These are phyloP conservation scores for Acanthurus lineatus DNA, from an alignment of 2,797 vertebrate genomes.

Conservation along the genomic window DNA sequence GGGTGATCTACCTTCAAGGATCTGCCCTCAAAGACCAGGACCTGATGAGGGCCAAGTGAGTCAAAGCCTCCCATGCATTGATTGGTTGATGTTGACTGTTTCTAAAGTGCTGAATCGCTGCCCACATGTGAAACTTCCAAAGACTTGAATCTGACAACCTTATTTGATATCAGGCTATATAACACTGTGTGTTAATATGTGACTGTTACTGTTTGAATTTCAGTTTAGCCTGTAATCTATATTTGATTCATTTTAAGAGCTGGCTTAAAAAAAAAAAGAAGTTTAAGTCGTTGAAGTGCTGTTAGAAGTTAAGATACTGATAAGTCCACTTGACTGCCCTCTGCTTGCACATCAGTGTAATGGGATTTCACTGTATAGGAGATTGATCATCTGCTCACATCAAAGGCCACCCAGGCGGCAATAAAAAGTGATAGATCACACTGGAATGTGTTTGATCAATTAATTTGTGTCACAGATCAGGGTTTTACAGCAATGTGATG, in stretches of 20 bases:
- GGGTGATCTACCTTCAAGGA: conserved; percentile 90
- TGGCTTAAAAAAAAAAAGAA: conserved; percentile 5
- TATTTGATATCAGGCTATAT: no score
- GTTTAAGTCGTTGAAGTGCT: background rate
- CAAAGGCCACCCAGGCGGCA: conserved; percentile 2
- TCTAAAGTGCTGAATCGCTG: background rate
- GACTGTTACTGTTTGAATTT: background rate
- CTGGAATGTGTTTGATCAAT: conserved; percentile 11
- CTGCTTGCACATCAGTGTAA: conserved; percentile 43
- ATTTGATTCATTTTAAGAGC: conserved; percentile 10
- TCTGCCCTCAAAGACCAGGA: conserved; percentile 91
- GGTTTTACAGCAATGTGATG: background rate
- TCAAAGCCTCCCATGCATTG: background rate
- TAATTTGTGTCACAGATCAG: background rate
- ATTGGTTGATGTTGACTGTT: background rate
- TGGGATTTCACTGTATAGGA: conserved; percentile 38
- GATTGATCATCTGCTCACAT: conserved; percentile 36
- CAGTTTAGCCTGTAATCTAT: background rate
- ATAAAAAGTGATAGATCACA: conserved; percentile 5
- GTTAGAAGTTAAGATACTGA: conserved; percentile 18
- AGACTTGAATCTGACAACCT: no score
- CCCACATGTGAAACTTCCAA: no score
- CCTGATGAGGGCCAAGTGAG: conserved; percentile 91
- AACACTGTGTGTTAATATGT: background rate
- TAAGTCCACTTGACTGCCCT: conserved; percentile 44